Conservation (phyloP, 2,888 invertebrate species). For the Andrena bicolor region DNA sequence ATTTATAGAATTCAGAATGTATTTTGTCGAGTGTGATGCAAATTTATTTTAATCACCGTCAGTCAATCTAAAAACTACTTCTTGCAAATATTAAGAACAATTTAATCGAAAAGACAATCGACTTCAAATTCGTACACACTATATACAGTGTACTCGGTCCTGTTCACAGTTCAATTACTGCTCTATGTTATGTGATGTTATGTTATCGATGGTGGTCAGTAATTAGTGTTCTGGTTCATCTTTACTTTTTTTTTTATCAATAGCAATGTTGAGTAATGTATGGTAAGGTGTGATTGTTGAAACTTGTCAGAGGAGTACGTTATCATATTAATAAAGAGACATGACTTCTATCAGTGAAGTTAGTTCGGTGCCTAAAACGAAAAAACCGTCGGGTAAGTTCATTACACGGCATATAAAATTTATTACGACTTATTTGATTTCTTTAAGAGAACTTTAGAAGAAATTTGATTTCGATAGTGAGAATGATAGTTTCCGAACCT, state of each 20-base stretch:
- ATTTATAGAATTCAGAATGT: neutral
- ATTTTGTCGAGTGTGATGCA: neutral
- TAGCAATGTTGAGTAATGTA: slow-evolving; percentile 7
- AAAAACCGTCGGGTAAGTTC: slow-evolving; percentile 82
- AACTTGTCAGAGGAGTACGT: slow-evolving; percentile 7
- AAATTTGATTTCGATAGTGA: neutral
- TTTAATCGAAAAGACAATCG: neutral
- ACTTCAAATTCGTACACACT: neutral
- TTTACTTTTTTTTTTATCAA: slow-evolving; percentile 16
- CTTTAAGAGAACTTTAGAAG: neutral
- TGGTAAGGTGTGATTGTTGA: slow-evolving; percentile 9
- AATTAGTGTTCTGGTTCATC: neutral
- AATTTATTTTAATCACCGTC: neutral
- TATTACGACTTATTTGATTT: neutral
- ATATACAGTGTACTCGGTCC: neutral
- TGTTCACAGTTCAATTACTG: neutral
- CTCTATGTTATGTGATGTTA: slow-evolving; percentile 9
- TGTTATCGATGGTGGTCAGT: slow-evolving; percentile 7
- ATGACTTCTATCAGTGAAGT: slow-evolving; percentile 79
- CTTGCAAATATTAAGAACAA: neutral
- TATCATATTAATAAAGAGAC: slow-evolving; percentile 19
- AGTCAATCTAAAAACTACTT: neutral
- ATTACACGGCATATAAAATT: neutral
- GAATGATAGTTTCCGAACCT: neutral
- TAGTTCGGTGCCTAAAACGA: slow-evolving; percentile 79